A percentile compares a stretch with the other conserved stretches of the same genome.
Conservation (phyloP, 1,140 invertebrate genomes). For the Drosophila nasuta region DNA sequence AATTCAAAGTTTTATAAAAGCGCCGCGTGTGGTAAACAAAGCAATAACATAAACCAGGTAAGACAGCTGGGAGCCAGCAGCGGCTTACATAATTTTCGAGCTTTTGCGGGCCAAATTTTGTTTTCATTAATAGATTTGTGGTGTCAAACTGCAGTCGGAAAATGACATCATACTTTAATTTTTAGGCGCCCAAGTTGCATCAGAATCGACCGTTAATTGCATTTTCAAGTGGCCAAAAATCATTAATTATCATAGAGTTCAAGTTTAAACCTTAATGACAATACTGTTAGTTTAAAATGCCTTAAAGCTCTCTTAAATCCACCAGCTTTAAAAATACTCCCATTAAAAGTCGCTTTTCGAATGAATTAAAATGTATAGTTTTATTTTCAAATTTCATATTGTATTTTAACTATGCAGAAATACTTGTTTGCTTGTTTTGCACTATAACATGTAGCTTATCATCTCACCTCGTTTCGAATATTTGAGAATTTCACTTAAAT, state of each 20-base stretch:
- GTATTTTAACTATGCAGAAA: slow-evolving; percentile 50
- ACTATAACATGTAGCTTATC: slow-evolving; percentile 42
- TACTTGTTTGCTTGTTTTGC: slow-evolving; percentile 44
- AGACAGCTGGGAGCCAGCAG: slow-evolving; percentile 19
- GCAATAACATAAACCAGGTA: slow-evolving; percentile 44
- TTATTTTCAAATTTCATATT: slow-evolving; percentile 58
- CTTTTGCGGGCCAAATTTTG: slow-evolving; percentile 44
- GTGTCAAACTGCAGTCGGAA: slow-evolving; percentile 41
- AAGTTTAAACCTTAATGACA: background rate
- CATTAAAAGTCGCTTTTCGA: background rate
- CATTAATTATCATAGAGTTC: background rate
- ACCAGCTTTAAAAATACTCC: background rate
- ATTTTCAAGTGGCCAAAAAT: background rate
- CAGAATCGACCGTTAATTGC: background rate
- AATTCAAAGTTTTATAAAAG: slow-evolving; percentile 27
- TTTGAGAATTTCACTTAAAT: slow-evolving; percentile 57
- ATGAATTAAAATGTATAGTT: slow-evolving; percentile 59
- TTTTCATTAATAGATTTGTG: slow-evolving; percentile 37
- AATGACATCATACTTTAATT: slow-evolving; percentile 64
- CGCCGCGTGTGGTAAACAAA: slow-evolving; percentile 37
- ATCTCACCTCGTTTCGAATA: slow-evolving; percentile 44
- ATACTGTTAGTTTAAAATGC: too few species aligned
- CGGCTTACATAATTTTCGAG: slow-evolving; percentile 63
- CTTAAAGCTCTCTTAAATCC: too few species aligned
- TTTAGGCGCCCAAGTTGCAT: slow-evolving; percentile 16